Evolutionary conservation across 2,797 vertebrate genomes (phyloP).

Genomic region (Margarornis squamiger): DNA sequence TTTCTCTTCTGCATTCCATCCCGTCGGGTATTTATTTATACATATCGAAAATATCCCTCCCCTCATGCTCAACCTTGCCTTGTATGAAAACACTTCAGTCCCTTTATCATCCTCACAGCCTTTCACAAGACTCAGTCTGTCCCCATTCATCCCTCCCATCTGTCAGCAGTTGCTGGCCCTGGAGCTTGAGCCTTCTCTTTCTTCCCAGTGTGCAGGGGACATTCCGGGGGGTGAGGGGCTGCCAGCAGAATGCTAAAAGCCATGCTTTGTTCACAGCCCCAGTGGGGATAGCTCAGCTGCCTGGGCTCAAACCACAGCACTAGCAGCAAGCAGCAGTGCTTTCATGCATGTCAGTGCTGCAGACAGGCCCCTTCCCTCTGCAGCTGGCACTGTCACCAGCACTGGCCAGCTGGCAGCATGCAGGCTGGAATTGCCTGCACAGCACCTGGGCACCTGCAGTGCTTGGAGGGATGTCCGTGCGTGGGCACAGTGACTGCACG

Average conservation of each 20-base stretch:
- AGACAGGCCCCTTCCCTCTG: neutral
- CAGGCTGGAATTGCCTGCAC: neutral
- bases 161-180: conserved; percentile 11
- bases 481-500: accelerated
- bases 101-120: neutral
- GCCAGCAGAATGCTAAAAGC: neutral
- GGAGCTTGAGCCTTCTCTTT: neutral
- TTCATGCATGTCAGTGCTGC: neutral
- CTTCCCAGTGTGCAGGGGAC: neutral
- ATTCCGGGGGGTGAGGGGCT: neutral
- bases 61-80: neutral
- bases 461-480: neutral
- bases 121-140: neutral
- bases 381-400: neutral
- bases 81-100: neutral
- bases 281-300: neutral
- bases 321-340: neutral
- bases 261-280: neutral
- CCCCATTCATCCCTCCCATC: neutral
- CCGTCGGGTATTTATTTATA: neutral
- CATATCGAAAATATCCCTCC: neutral
- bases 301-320: neutral
- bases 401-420: neutral
- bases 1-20: neutral
- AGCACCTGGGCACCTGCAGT: neutral